A percentile compares a stretch with the other conserved stretches of the same genome.
phyloP scores from a whole-genome alignment of 2,113 vertebrate genomes.

The Tachysurus fulvidraco region DNA sequence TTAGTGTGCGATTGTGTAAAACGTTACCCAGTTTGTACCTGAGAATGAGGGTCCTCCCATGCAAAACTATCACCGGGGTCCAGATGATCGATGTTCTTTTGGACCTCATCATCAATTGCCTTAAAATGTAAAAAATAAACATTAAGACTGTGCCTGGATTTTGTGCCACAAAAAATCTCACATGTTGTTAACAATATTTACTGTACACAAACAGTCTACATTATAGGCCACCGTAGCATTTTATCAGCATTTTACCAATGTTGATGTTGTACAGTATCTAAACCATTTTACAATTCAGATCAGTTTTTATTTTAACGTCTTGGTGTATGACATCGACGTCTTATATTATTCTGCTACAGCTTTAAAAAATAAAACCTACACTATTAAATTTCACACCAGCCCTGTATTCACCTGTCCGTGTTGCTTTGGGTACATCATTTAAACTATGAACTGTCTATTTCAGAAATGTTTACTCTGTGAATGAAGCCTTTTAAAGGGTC shows the following conservation, averaged over 20 bases:
- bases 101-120: slow-evolving; percentile 80
- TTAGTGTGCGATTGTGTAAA: too few species aligned
- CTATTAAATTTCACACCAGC: background rate
- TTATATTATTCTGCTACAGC: background rate
- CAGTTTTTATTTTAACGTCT: background rate
- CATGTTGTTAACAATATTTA: too few species aligned
- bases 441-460: too few species aligned
- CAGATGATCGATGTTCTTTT: slow-evolving; percentile 67
- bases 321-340: background rate
- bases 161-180: background rate
- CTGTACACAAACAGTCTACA: too few species aligned
- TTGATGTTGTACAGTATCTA: background rate
- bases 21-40: slow-evolving; percentile 71
- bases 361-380: background rate
- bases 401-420: too few species aligned
- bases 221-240: background rate
- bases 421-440: too few species aligned
- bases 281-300: background rate
- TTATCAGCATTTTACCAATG: background rate
- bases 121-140: slow-evolving; percentile 49
- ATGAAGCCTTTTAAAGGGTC: too few species aligned
- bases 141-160: background rate
- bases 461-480: too few species aligned
- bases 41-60: slow-evolving; percentile 72
- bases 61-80: slow-evolving; percentile 52